These are phyloP conservation scores for Tragelaphus imberbis DNA, from an alignment of 2,113 vertebrate species.

Conservation along the genomic window DNA sequence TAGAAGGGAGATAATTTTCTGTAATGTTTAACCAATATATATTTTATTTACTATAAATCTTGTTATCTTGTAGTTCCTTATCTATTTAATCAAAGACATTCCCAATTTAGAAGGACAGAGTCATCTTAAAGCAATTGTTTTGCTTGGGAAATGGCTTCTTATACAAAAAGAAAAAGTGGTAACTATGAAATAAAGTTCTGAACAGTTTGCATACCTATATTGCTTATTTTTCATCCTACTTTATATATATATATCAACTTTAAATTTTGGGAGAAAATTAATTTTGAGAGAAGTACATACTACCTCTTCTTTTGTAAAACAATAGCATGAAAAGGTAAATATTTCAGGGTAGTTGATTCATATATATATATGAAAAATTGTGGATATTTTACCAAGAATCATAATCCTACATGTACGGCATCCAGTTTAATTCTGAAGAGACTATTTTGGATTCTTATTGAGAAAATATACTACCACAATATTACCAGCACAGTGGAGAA, in stretches of 20 bases:
- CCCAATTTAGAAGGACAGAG: not conserved
- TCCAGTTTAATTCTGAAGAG: not conserved
- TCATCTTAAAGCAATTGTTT: not conserved
- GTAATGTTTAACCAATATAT: not conserved
- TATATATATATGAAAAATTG: not conserved
- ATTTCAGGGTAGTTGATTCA: not conserved
- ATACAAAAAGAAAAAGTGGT: not conserved
- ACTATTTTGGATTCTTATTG: not conserved
- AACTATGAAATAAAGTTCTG: not conserved
- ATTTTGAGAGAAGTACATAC: not conserved
- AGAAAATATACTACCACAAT: not conserved
- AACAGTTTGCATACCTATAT: not conserved
- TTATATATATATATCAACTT: not conserved
- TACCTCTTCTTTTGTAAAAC: not conserved
- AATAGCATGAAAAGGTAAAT: not conserved
- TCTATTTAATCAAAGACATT: not conserved
- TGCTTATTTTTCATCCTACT: not conserved
- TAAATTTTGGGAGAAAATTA: not conserved
- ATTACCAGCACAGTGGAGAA: not conserved
- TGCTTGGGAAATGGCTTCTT: not conserved
- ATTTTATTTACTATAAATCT: not conserved
- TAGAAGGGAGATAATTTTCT: not conserved
- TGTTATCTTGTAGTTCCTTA: not conserved
- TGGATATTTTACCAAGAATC: not conserved
- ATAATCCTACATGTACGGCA: not conserved